These are phyloP conservation scores for Daboia siamensis DNA, from an alignment of 2,113 vertebrate genomes.

Conservation along the genomic window DNA sequence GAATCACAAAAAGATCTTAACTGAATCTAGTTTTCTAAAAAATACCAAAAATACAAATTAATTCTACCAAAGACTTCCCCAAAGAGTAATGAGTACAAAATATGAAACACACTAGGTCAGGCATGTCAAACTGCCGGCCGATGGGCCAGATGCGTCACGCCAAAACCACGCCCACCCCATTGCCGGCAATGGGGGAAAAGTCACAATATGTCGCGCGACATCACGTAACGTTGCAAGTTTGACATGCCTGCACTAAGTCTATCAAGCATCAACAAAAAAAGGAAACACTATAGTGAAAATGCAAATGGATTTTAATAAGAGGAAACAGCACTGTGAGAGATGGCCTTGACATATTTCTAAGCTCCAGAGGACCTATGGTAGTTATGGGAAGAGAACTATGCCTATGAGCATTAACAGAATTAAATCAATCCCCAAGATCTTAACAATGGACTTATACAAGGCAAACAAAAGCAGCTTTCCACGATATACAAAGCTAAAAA, in stretches of 20 bases:
- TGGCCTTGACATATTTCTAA: constrained; percentile 4
- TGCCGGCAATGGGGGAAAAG: too few relatives aligned
- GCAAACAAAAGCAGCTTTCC: background rate
- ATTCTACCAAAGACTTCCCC: background rate
- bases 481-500: background rate
- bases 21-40: background rate
- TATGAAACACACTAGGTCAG: background rate
- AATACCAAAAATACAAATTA: background rate
- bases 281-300: background rate
- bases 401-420: background rate
- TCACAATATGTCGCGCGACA: too few relatives aligned
- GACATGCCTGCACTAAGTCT: too few relatives aligned
- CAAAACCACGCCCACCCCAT: too few relatives aligned
- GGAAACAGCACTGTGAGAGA: background rate
- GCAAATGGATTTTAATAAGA: background rate
- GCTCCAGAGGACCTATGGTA: background rate
- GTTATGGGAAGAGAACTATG: background rate
- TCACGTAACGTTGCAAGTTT: too few relatives aligned
- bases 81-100: background rate
- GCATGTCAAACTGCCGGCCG: too few relatives aligned
- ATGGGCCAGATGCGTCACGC: too few relatives aligned
- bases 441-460: background rate
- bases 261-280: background rate
- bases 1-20: background rate
- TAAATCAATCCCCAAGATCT: background rate